Evolutionary conservation across 2,113 vertebrate species (phyloP).

Genomic region (Sapajus apella): DNA sequence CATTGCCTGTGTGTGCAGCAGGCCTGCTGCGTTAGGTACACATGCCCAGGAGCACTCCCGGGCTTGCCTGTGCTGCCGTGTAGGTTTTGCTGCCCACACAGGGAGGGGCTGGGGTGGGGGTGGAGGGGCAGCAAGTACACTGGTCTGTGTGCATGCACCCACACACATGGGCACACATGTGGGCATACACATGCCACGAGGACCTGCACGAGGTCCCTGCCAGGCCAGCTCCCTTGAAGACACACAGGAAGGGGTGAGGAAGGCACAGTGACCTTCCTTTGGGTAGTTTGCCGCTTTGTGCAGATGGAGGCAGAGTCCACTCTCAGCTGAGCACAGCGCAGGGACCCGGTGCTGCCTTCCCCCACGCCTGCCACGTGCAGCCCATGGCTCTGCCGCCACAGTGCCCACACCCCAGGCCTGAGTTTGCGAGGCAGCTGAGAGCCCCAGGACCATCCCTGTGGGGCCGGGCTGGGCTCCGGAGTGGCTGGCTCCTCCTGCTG

Average conservation of each 20-base stretch:
- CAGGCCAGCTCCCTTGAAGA: not conserved
- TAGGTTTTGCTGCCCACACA: too few species aligned
- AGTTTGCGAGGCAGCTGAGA: not conserved
- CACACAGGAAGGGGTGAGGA: not conserved
- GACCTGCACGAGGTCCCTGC: not conserved
- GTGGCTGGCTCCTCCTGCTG: constrained; percentile 13
- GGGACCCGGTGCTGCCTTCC: accelerated
- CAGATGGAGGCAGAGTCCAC: accelerated
- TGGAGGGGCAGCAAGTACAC: too few species aligned
- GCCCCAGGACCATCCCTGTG: accelerated
- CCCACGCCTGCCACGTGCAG: accelerated
- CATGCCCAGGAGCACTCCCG: accelerated
- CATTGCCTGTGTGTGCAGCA: accelerated
- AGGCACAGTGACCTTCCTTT: accelerated
- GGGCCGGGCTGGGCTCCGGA: not conserved
- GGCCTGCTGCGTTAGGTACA: not conserved
- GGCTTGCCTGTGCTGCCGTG: accelerated
- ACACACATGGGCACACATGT: accelerated
- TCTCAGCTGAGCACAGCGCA: accelerated
- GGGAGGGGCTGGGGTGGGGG: too few species aligned
- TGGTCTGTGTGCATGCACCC: accelerated
- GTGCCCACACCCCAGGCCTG: not conserved
- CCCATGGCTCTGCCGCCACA: not conserved
- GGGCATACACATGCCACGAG: accelerated
- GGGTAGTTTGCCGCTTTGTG: not conserved